Evolutionary conservation across 2,113 vertebrate genomes (phyloP).

Genomic region (Formicarius rufipectus): DNA sequence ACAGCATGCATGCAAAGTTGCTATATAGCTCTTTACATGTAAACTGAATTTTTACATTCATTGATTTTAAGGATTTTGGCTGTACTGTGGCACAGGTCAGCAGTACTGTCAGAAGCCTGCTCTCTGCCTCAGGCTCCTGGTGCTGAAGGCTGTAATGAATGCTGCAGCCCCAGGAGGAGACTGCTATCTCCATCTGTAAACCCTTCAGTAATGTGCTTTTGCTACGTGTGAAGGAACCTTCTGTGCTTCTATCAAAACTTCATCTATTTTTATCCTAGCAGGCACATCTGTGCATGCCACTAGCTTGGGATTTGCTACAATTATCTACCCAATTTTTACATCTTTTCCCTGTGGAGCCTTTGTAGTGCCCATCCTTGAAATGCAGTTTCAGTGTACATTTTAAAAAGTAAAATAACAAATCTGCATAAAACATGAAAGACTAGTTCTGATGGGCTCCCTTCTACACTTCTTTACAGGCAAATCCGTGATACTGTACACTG

Average conservation of each 20-base stretch:
- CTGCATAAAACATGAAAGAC: not conserved
- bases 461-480: conserved; percentile 77
- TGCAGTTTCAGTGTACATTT: not conserved
- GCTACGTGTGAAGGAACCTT: not conserved
- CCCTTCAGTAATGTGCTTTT: not conserved
- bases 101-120: not conserved
- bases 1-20: not conserved
- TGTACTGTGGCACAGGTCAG: not conserved
- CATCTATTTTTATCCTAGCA: not conserved
- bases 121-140: not conserved
- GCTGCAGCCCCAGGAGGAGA: not conserved
- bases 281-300: not conserved
- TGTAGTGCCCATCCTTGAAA: not conserved
- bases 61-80: not conserved
- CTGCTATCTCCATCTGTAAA: not conserved
- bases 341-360: not conserved
- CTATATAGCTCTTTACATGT: not conserved
- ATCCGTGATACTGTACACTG: conserved; percentile 97
- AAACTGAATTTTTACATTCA: not conserved
- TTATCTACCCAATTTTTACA: not conserved
- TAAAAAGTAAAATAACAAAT: not conserved
- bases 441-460: not conserved
- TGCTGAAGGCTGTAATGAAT: not conserved
- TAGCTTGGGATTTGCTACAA: not conserved
- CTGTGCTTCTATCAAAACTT: not conserved